A percentile compares a stretch with the other conserved stretches of the same genome.
Evolutionary conservation across 2,888 invertebrate species (phyloP).

Genomic region (Aphidius colemani): DNA sequence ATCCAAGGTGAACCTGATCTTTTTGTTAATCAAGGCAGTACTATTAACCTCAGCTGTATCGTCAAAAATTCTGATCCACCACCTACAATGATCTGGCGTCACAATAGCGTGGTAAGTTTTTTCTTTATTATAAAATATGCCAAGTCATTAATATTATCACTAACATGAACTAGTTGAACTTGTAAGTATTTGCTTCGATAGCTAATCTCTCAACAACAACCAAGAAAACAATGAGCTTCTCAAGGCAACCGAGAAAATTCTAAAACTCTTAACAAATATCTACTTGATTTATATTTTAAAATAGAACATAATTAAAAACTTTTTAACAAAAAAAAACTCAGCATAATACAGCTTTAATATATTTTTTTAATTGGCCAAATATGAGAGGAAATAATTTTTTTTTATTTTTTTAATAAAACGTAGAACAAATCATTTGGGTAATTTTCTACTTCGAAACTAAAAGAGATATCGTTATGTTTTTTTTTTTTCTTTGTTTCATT

Average conservation of each 20-base stretch:
- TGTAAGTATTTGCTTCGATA: neutral
- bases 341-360: neutral
- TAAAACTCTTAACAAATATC: no score
- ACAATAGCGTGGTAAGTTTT: conserved; percentile 68
- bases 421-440: neutral
- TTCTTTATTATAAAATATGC: neutral
- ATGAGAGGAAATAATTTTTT: no score
- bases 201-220: conserved; percentile 14
- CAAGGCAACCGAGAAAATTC: neutral
- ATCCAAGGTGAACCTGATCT: conserved; percentile 81
- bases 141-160: conserved; percentile 15
- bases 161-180: neutral
- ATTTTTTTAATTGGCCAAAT: neutral
- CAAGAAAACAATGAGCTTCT: conserved; percentile 22
- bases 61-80: conserved; percentile 84
- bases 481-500: neutral
- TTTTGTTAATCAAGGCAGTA: conserved; percentile 85
- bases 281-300: no score
- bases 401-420: no score
- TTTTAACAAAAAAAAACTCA: no score
- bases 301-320: no score
- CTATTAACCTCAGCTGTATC: conserved; percentile 86
- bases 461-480: conserved; percentile 7
- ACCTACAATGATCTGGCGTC: conserved; percentile 82
- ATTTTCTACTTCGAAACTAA: neutral